Percentiles rank a stretch among this genome's conserved stretches.
These are phyloP conservation scores for Grantiella picta DNA, from an alignment of 2,113 vertebrate genomes.

Conservation along the genomic window DNA sequence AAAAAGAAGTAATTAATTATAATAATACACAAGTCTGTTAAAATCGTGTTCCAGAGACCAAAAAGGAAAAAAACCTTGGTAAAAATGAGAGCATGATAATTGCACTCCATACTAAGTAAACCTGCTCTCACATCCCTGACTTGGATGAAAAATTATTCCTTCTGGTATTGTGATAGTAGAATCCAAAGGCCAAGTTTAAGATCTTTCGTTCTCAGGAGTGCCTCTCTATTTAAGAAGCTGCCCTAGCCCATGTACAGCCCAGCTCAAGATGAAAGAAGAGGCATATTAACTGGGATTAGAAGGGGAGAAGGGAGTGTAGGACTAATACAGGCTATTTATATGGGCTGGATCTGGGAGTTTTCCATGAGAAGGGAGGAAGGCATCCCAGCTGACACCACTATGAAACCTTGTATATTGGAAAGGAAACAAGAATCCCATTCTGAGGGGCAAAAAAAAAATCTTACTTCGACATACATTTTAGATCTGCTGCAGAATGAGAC, in stretches of 20 bases:
- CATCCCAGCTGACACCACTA: neutral
- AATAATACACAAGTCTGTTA: neutral
- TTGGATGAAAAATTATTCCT: neutral
- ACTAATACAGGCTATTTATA: neutral
- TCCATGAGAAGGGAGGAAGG: neutral
- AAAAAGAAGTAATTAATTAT: neutral
- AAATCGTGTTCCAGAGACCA: neutral
- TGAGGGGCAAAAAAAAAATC: neutral
- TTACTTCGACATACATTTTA: neutral
- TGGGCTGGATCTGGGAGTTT: neutral
- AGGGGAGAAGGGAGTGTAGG: neutral
- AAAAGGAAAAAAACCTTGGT: neutral
- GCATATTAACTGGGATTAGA: neutral
- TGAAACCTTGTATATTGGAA: neutral
- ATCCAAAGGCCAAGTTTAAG: neutral
- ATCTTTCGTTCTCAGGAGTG: neutral
- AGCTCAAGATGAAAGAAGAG: neutral
- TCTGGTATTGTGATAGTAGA: neutral
- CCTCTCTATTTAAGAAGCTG: neutral
- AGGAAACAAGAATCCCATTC: neutral
- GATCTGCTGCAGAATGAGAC: neutral
- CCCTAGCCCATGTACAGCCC: neutral
- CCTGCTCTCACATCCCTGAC: neutral
- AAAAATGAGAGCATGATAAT: neutral
- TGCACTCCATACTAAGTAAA: neutral